Evolutionary conservation across 2,888 invertebrate genomes (phyloP).

Genomic region (Amphimallon solstitiale): DNA sequence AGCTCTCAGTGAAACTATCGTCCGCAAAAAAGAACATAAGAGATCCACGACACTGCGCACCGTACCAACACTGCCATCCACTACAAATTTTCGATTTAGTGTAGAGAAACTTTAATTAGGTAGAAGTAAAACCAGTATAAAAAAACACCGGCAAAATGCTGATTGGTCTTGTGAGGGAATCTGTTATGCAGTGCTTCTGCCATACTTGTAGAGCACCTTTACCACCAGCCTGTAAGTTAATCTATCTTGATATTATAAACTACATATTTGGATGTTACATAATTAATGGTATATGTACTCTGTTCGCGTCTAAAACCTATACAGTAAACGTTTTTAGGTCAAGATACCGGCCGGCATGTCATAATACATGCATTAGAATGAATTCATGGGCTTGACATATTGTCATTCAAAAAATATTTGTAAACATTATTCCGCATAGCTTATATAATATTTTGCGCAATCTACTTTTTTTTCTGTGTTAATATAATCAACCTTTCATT

Average conservation of each 20-base stretch:
- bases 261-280: not conserved
- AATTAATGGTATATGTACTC: conserved; percentile 12
- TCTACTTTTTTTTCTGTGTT: not conserved
- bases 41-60: conserved; percentile 1
- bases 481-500: too few species aligned
- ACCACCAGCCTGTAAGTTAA: conserved; percentile 79
- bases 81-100: conserved; percentile 32
- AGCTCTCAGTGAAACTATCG: conserved; percentile 27
- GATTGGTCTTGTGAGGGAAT: conserved; percentile 90
- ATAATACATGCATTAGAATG: too few species aligned
- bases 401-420: too few species aligned
- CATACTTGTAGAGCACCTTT: conserved; percentile 90
- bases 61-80: conserved; percentile 35
- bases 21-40: too few species aligned
- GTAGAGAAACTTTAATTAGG: conserved; percentile 7
- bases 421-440: too few species aligned
- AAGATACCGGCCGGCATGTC: conserved; percentile 26
- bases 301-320: not conserved
- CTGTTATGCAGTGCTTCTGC: conserved; percentile 94
- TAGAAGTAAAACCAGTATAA: not conserved
- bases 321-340: conserved; percentile 16
- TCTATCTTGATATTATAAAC: not conserved
- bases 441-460: not conserved
- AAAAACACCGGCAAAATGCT: conserved; percentile 70
- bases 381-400: too few species aligned